Percentiles rank a stretch among this genome's conserved stretches.
Evolutionary conservation across 2,113 vertebrate genomes (phyloP).

Genomic region (Corvus moneduloides): DNA sequence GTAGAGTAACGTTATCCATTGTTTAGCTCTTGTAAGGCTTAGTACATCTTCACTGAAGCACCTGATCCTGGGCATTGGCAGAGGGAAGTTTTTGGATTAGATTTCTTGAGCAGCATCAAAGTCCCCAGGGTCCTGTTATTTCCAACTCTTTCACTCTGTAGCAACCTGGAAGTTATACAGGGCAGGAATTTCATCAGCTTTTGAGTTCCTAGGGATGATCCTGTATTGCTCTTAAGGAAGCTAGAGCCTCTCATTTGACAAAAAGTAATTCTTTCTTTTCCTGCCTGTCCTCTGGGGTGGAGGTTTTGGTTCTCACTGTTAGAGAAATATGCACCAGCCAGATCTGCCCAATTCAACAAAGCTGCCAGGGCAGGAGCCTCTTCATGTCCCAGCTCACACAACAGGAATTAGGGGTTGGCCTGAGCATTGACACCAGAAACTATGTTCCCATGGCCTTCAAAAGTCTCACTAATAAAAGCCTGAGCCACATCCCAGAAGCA

Average conservation of each 20-base stretch:
- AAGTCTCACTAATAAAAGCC: not conserved
- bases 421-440: not conserved
- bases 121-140: slow-evolving; percentile 15
- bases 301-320: not conserved
- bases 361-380: not conserved
- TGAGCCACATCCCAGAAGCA: not conserved
- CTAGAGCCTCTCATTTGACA: not conserved
- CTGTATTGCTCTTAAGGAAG: not conserved
- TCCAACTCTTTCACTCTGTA: not conserved
- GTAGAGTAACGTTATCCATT: not conserved
- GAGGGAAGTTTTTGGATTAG: not conserved
- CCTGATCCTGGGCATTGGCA: not conserved
- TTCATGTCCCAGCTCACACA: not conserved
- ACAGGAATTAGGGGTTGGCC: not conserved
- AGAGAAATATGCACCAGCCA: not conserved
- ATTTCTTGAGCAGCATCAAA: not conserved
- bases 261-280: not conserved
- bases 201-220: not conserved
- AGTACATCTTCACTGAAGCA: not conserved
- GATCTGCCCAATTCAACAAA: not conserved
- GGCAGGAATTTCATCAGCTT: not conserved
- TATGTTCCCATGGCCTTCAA: not conserved
- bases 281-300: not conserved
- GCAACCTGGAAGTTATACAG: not conserved
- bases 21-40: not conserved